Evolutionary conservation across 2,797 vertebrate genomes (phyloP).

Genomic region (Falco novaeseelandiae): DNA sequence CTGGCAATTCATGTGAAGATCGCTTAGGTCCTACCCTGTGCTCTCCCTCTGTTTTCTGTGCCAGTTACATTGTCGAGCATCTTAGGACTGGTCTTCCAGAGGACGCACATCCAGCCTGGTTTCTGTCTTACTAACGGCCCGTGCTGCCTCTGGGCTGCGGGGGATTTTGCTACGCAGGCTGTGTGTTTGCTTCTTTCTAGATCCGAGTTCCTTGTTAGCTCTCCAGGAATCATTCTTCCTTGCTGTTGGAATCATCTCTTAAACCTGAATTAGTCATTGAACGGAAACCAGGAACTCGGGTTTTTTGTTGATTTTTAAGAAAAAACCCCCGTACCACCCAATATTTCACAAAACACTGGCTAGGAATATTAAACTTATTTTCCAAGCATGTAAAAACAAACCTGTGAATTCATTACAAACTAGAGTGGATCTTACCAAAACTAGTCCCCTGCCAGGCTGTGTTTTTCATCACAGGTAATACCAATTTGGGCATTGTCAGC

Average conservation of each 20-base stretch:
- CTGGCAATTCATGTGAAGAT: slow-evolving; percentile 13
- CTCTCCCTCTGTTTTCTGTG: background rate
- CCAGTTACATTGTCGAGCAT: accelerated
- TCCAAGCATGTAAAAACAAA: background rate
- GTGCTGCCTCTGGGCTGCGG: background rate
- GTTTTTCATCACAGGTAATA: background rate
- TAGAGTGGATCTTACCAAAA: background rate
- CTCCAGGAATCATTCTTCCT: background rate
- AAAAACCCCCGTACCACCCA: background rate
- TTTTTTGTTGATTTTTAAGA: background rate
- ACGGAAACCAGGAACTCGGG: background rate
- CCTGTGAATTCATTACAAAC: background rate
- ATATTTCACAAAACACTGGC: background rate
- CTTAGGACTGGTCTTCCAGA: background rate
- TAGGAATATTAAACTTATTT: background rate
- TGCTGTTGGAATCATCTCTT: background rate
- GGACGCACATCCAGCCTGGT: background rate
- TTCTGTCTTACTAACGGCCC: accelerated
- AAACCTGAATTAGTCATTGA: background rate
- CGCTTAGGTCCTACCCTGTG: background rate
- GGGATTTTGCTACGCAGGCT: background rate
- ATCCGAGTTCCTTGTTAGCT: background rate
- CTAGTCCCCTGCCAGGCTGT: background rate
- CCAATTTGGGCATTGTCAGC: background rate
- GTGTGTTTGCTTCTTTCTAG: background rate